These are phyloP conservation scores for Drosophila pandora DNA, from an alignment of 1,140 invertebrate species.

Conservation along the genomic window DNA sequence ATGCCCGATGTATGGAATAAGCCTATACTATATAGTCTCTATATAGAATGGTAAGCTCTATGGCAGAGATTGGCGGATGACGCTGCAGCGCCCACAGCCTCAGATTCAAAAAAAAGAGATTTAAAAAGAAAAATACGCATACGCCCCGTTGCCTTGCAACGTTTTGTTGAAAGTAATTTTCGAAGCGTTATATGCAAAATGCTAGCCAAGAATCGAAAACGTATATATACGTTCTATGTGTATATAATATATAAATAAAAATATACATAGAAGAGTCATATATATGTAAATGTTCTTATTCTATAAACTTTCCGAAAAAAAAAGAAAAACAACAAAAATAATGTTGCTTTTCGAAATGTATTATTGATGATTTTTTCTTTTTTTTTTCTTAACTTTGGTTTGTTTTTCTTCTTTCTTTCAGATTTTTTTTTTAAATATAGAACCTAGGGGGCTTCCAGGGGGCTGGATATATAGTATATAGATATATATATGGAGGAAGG, in stretches of 20 bases:
- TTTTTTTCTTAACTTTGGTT: slow-evolving; percentile 33
- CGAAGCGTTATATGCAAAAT: slow-evolving; percentile 19
- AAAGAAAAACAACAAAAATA: slow-evolving; percentile 52
- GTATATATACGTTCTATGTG: slow-evolving; percentile 30
- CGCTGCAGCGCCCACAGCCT: slow-evolving; percentile 48
- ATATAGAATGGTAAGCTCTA: slow-evolving; percentile 21
- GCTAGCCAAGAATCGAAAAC: slow-evolving; percentile 16
- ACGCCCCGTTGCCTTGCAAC: slow-evolving; percentile 50
- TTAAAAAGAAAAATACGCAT: slow-evolving; percentile 8
- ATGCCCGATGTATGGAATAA: slow-evolving; percentile 14
- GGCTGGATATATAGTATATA: slow-evolving; percentile 2
- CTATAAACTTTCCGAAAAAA: slow-evolving; percentile 38
- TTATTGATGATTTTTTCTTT: slow-evolving; percentile 39
- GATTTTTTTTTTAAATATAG: slow-evolving; percentile 55
- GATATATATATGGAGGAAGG: slow-evolving; percentile 10
- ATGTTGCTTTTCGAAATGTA: slow-evolving; percentile 55
- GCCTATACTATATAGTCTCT: slow-evolving; percentile 4
- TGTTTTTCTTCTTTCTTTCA: slow-evolving; percentile 39
- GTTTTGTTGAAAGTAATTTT: slow-evolving; percentile 47
- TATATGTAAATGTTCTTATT: slow-evolving; percentile 25
- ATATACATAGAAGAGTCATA: neutral
- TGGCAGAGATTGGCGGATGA: slow-evolving; percentile 39
- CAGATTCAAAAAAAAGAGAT: neutral
- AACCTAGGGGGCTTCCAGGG: slow-evolving; percentile 32
- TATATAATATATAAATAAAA: slow-evolving; percentile 32